Evolutionary conservation across 2,113 vertebrate species (phyloP), one percentile per base, ranked within the genome.

Genomic region (Bubo blakistoni): DNA sequence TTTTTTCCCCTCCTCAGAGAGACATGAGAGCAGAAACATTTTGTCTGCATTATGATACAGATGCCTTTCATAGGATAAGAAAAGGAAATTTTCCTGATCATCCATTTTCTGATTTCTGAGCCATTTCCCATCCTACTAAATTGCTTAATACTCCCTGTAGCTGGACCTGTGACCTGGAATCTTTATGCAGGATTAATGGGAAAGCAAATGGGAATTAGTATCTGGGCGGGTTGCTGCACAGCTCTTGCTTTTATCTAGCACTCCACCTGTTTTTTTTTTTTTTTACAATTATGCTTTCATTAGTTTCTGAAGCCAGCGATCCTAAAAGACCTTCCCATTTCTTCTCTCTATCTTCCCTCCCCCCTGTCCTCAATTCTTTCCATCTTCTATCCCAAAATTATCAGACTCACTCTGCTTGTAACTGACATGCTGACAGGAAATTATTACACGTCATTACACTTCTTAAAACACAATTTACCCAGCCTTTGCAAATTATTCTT

Each of bases 381-480:
- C 16, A 15, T 92, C 77, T 96, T 38, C 86, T 90, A 88, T 91
- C 95, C 95, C 76, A 95, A 97, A 96, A 95, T 82, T 88, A 94
- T 96, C 87, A 72, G 78, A 93, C 73, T 89, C 94, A 89, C 82
- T 80, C 93, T 92, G 97, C 97, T 97, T 97, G 97, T 98, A 98
- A 97, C 90, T 98, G 98, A 98, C 97, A 95, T 90, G 92, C 97
- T 98, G 98, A 98, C 98, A 98, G 98, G 97, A 98, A 98, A 98
- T 99, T 98, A 99, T 99, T 98, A 98, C 98, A 98, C 94, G 81
- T 98, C 98, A 98, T 98, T 98, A 98, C 97, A 97, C 98, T 98
- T 98, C 98, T 98, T 98, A 99, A 98, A 98, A 98, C 98, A 97
- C 98, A 98, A 98, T 98, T 98, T 99, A 98, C 95, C 96, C 96